Base-by-base conservation (phyloP, 2,888 invertebrate species). In the Sinohyriopsis cumingii region DNA sequence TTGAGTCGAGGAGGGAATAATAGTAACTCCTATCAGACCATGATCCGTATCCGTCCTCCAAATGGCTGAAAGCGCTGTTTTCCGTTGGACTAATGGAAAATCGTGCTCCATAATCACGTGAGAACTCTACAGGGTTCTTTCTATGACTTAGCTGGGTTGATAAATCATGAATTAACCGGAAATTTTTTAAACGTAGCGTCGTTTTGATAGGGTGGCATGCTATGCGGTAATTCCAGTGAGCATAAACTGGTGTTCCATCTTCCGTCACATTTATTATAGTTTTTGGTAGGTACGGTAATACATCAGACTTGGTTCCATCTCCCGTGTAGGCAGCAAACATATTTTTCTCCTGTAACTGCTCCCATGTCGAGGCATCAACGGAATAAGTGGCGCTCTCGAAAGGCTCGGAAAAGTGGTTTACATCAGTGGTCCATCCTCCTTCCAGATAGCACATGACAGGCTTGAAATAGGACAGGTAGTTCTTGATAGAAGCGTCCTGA, bases 311-410 rank as follows among this genome's bases (percentile, higher is more conserved):
- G 64, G 72, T 78, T 73, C 85, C 84, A 12, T 73, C 75, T 0
- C 87, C 86, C 3, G 84, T 79, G 63, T 82, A 79, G 4, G 84
- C 78, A n/a, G 78, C 78, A 61, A 77, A 85, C 53, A 83, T 73
- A 9, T 84, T 77, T 71, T 85, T 84, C 55, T 86, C 82, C 72
- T 84, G 82, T 1, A 86, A 72, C 28, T 86, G 83, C 63, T 73
- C 76, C 82, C 84, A 85, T 60, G 73, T 80, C 0, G 67, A 70
- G 9, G 85, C 85, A 63, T 84, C 85, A 18, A 85, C 71, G 68
- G 71, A 75, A 70, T 87, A 86, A 9, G 86, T 76, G 64, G 86
- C 87, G 63, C 86, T 86, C 18, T 75, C 67, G 69, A 87, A 87
- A 0, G 86, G 84, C 67, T 87, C 87, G 20, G 80, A 78, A 1